Evolutionary conservation across 2,113 vertebrate genomes (phyloP), one percentile per base, ranked within the genome.

Genomic region (Callionymus lyra): DNA sequence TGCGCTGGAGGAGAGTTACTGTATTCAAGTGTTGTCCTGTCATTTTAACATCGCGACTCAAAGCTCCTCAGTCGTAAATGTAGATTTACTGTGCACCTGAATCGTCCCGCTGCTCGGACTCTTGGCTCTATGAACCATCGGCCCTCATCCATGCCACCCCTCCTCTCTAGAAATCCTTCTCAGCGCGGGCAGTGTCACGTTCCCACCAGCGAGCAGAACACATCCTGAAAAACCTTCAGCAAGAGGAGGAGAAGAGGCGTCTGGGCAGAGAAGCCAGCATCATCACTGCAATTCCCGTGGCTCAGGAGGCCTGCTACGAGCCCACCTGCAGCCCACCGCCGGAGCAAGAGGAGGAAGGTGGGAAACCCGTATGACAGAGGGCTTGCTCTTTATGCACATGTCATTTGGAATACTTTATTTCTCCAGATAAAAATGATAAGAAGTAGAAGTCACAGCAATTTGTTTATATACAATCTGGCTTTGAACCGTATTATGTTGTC

Each of bases 311-410:
- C 44, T 98, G 95, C 68, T 98, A 97, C 0, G 94, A 99, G 63
- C 94, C 95, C 42, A 94, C 87, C 2, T 97, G 93, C 57, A 93
- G 92, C 11, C 92, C 93, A 1, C 93, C 78, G 36, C 88, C 94
- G 0, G 95, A 99, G 74, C 93, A 97, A 41, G 95, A 98, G 61
- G 95, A 99, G 63, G 95, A 97, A 92, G 95, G 95, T 98, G 86
- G 77, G 81, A 10, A 10, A n/a, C 4, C 14, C 4, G 2, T 11
- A 10, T 11, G 8, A 9, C 14, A 43, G 6, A 10, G 9, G 14
- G 1, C 4, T 15, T 9, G 14, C 37, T 11, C 37, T 16, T 9
- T 11, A 1, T 12, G 15, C 12, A 36, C 34, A 9, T 8, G 15
- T 6, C 12, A 6, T 36, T 36, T 36, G 34, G n/a, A 14, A 9